These are phyloP conservation scores for Nycticryphes semicollaris DNA, from an alignment of 2,113 vertebrate genomes.

Conservation along the genomic window DNA sequence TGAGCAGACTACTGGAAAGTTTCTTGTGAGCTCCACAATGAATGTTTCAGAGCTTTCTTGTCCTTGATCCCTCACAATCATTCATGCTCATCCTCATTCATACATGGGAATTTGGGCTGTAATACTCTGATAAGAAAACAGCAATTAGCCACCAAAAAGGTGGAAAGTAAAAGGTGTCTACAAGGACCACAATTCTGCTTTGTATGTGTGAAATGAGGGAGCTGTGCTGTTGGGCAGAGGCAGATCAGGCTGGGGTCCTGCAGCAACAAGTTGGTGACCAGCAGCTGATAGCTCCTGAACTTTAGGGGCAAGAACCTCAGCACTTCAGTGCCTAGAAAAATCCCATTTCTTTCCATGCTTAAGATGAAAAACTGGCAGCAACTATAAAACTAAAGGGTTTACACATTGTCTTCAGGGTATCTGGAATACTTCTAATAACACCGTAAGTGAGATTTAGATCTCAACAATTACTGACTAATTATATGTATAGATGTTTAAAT, in stretches of 20 bases:
- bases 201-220: fast-evolving
- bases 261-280: neutral
- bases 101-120: neutral
- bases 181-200: neutral
- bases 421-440: neutral
- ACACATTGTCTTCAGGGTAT: neutral
- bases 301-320: neutral
- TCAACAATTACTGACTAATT: neutral
- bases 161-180: neutral
- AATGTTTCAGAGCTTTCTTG: neutral
- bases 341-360: neutral
- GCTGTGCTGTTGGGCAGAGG: neutral
- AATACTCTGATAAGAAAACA: fast-evolving
- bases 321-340: neutral
- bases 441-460: neutral
- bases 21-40: fast-evolving
- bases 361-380: neutral
- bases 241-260: neutral
- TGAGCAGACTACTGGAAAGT: neutral
- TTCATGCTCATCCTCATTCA: neutral
- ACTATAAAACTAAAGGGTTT: neutral
- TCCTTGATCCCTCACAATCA: neutral
- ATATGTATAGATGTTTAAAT: neutral
- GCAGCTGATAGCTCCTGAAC: neutral
- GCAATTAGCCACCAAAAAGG: neutral